A percentile compares a stretch with the other conserved stretches of the same genome.
Evolutionary conservation across 2,888 invertebrate species (phyloP).

Genomic region (Andrena dorsata): DNA sequence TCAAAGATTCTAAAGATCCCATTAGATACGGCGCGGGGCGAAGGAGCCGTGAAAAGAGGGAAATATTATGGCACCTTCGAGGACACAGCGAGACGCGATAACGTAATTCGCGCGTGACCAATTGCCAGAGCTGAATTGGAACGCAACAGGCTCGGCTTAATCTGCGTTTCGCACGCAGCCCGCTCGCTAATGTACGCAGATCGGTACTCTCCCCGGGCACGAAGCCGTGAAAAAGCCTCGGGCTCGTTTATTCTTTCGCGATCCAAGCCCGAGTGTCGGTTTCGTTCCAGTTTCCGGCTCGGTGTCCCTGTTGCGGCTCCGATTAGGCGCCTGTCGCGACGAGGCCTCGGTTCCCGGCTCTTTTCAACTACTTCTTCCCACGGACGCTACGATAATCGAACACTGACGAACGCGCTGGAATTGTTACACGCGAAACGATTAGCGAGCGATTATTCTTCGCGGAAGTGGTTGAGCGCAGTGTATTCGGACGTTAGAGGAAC

Average conservation of each 20-base stretch:
- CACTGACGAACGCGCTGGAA: neutral
- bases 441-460: constrained; percentile 2
- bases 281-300: constrained; percentile 55
- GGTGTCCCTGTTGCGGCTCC: constrained; percentile 33
- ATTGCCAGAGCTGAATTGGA: constrained; percentile 47
- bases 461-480: constrained; percentile 11
- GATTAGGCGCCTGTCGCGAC: constrained; percentile 37
- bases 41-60: neutral
- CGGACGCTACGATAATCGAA: neutral
- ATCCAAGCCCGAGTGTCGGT: constrained; percentile 19
- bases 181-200: constrained; percentile 12
- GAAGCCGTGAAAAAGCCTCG: constrained; percentile 47
- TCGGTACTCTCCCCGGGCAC: constrained; percentile 6
- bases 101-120: constrained; percentile 53
- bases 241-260: constrained; percentile 38
- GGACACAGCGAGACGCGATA: constrained; percentile 14
- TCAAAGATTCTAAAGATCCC: no score
- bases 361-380: neutral
- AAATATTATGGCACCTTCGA: constrained; percentile 16
- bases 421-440: constrained; percentile 6
- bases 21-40: neutral
- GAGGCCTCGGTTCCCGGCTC: constrained; percentile 17
- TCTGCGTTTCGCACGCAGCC: constrained; percentile 45
- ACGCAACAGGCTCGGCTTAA: constrained; percentile 47
- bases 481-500: constrained; percentile 1